These are phyloP conservation scores for Pycnomerus fuliginosus DNA, from an alignment of 2,888 invertebrate genomes.

Conservation along the genomic window DNA sequence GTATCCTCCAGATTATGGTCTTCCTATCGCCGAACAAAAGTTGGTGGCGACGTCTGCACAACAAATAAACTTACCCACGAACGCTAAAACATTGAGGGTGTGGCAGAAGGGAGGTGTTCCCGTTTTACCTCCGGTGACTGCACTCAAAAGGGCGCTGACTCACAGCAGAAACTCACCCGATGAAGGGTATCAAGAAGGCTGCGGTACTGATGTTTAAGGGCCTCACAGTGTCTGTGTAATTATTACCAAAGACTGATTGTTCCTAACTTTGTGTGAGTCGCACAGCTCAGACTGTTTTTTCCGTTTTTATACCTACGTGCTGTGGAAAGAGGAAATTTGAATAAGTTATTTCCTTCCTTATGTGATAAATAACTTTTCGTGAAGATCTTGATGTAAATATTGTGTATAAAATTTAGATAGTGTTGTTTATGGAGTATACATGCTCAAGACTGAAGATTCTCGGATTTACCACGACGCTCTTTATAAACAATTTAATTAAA, in stretches of 20 bases:
- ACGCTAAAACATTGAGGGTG: constrained; percentile 79
- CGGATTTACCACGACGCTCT: no score
- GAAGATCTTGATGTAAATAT: constrained; percentile 35
- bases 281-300: constrained; percentile 15
- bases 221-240: constrained; percentile 4
- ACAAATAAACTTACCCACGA: constrained; percentile 55
- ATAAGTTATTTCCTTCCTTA: constrained; percentile 30
- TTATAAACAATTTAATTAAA: no score
- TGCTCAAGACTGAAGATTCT: constrained; percentile 48
- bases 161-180: constrained; percentile 85
- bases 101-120: constrained; percentile 85
- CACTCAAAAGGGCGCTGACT: constrained; percentile 79
- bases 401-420: constrained; percentile 37
- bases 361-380: constrained; percentile 38
- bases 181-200: constrained; percentile 90
- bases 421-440: constrained; percentile 42
- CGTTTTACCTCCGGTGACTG: constrained; percentile 81
- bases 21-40: constrained; percentile 62
- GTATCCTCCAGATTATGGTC: constrained; percentile 77
- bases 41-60: constrained; percentile 50
- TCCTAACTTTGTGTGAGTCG: constrained; percentile 21
- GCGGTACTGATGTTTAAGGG: constrained; percentile 84
- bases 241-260: constrained; percentile 33
- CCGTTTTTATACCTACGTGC: constrained; percentile 33
- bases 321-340: constrained; percentile 34